These are phyloP conservation scores for Origma solitaria DNA, from an alignment of 2,113 vertebrate genomes.

Conservation along the genomic window DNA sequence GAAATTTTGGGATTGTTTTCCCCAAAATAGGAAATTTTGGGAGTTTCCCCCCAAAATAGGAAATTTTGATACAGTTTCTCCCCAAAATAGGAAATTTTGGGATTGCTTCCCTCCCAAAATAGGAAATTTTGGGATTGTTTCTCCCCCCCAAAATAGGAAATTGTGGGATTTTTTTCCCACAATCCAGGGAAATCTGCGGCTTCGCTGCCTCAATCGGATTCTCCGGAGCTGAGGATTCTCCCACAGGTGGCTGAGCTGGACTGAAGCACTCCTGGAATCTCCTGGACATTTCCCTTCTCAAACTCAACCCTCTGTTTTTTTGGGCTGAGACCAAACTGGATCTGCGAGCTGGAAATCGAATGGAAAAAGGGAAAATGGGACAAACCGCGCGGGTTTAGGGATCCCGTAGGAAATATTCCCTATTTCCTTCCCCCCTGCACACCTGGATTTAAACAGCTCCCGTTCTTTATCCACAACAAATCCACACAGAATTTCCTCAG, in stretches of 20 bases:
- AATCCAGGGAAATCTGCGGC: not conserved
- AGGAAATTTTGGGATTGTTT: too few relatives aligned
- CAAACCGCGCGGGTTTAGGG: not conserved
- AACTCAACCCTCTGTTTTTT: not conserved
- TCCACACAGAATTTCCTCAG: not conserved
- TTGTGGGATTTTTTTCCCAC: too few relatives aligned
- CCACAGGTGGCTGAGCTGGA: not conserved
- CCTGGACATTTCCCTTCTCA: not conserved
- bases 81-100: too few relatives aligned
- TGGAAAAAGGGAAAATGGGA: not conserved
- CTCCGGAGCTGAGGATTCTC: not conserved
- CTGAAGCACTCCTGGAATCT: not conserved
- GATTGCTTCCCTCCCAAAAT: too few relatives aligned
- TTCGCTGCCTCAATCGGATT: not conserved
- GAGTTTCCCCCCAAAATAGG: too few relatives aligned
- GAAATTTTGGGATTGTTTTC: too few relatives aligned
- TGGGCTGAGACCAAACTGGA: not conserved
- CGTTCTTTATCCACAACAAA: too few relatives aligned
- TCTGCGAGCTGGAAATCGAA: not conserved
- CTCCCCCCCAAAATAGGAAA: too few relatives aligned
- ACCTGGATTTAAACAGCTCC: not conserved
- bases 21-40: too few relatives aligned
- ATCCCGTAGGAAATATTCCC: not conserved
- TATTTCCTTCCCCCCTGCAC: not conserved
- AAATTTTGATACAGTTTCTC: too few relatives aligned